These are phyloP conservation scores for Esox lucius DNA, from an alignment of 2,797 vertebrate genomes.

Conservation along the genomic window DNA sequence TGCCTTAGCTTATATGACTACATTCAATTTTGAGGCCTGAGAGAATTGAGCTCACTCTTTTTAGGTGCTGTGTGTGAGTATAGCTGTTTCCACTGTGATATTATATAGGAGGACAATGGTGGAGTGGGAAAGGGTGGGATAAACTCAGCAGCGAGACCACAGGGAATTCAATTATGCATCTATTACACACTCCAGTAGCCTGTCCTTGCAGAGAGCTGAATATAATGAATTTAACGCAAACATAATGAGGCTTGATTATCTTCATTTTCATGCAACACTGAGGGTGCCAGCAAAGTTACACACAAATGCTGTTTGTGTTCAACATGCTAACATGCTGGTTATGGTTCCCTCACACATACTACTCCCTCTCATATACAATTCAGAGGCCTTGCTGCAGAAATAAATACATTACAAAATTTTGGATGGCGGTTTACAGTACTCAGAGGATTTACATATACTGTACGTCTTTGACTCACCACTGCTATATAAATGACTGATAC, in stretches of 20 bases:
- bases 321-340: background rate
- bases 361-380: background rate
- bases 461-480: no score
- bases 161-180: constrained; percentile 42
- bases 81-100: background rate
- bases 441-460: background rate
- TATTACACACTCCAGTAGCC: constrained; percentile 63
- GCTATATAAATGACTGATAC: no score
- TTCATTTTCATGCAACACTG: constrained; percentile 34
- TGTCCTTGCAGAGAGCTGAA: constrained; percentile 40
- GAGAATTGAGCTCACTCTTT: background rate
- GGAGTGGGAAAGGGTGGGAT: constrained; percentile 14
- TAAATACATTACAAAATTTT: background rate
- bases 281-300: constrained; percentile 11
- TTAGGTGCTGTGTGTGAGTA: background rate
- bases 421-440: background rate
- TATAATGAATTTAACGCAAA: constrained; percentile 49
- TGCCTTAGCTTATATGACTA: background rate
- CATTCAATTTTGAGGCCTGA: background rate
- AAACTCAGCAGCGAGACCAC: constrained; percentile 10
- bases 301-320: background rate
- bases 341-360: background rate
- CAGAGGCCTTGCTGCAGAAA: background rate
- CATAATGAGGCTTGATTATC: constrained; percentile 38
- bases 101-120: background rate